phyloP scores from a whole-genome alignment of 2,888 invertebrate genomes.

The Amphiduros pacificus region DNA sequence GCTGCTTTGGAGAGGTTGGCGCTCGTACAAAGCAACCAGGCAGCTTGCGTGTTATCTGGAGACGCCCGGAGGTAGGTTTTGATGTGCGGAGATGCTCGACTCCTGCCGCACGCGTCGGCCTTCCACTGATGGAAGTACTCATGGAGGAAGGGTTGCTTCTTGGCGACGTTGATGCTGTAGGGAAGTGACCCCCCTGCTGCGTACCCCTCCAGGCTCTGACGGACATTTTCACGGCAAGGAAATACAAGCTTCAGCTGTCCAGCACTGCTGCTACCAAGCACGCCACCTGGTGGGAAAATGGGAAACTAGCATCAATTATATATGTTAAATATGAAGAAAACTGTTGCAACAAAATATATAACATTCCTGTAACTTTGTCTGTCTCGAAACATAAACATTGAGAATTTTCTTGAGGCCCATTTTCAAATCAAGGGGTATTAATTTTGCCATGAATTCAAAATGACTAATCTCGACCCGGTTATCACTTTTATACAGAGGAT shows the following conservation, averaged over 20 bases:
- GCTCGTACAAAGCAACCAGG: constrained; percentile 87
- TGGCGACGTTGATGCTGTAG: constrained; percentile 75
- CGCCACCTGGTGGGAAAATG: neutral
- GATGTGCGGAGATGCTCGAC: constrained; percentile 90
- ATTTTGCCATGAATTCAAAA: no score
- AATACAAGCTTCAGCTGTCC: constrained; percentile 67
- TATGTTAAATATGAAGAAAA: neutral
- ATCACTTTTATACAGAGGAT: no score
- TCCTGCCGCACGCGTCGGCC: constrained; percentile 71
- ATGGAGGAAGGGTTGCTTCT: constrained; percentile 83
- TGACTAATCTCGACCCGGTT: no score
- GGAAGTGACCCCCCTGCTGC: constrained; percentile 87
- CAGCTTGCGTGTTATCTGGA: constrained; percentile 68
- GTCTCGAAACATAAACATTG: no score
- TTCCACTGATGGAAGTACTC: constrained; percentile 80
- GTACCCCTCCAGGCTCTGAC: constrained; percentile 79
- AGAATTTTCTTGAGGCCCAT: no score
- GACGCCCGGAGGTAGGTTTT: constrained; percentile 82
- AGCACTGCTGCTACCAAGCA: no score
- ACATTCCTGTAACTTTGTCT: no score
- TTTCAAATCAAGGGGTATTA: no score
- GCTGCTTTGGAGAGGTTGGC: constrained; percentile 97
- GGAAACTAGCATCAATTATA: neutral
- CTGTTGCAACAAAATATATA: neutral
- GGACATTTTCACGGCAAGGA: constrained; percentile 82